Conservation (phyloP, 2,888 invertebrate genomes). For the Lasioglossum lativentre region DNA sequence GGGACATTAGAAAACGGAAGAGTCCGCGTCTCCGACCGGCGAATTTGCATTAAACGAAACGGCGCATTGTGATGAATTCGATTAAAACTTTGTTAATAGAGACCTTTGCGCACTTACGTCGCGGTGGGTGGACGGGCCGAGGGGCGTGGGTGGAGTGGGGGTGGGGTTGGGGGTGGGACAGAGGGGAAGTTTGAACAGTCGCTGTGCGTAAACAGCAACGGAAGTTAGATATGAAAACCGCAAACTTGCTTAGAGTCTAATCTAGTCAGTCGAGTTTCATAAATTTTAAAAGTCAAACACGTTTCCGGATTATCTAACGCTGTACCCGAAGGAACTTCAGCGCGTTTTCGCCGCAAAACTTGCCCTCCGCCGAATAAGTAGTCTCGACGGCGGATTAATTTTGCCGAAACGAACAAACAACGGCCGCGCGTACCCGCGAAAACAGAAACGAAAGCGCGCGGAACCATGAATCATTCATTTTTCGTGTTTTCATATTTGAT, state of each 20-base stretch:
- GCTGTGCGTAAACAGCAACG: conserved; percentile 61
- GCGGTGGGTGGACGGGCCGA: background rate
- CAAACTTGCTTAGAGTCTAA: conserved; percentile 62
- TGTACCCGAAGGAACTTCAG: conserved; percentile 35
- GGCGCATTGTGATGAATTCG: conserved; percentile 62
- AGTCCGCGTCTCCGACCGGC: conserved; percentile 13
- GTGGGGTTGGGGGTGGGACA: no score
- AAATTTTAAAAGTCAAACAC: conserved; percentile 63
- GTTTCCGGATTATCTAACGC: conserved; percentile 60
- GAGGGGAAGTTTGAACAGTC: conserved; percentile 56
- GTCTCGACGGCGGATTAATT: conserved; percentile 38
- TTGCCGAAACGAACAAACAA: conserved; percentile 50
- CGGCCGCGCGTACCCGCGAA: background rate
- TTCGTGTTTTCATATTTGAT: background rate
- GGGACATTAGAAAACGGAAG: conserved; percentile 29
- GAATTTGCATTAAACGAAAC: conserved; percentile 60
- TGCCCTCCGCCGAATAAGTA: conserved; percentile 22
- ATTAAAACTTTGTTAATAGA: conserved; percentile 65
- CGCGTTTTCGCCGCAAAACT: conserved; percentile 30
- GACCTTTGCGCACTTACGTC: conserved; percentile 57
- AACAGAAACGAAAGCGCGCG: background rate
- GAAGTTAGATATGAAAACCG: conserved; percentile 63
- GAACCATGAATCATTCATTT: conserved; percentile 7
- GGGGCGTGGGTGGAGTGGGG: background rate
- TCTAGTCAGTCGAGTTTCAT: conserved; percentile 61